Evolutionary conservation across 2,797 vertebrate genomes (phyloP), one percentile per base, ranked within the genome.

Genomic region (Uromys caudimaculatus): DNA sequence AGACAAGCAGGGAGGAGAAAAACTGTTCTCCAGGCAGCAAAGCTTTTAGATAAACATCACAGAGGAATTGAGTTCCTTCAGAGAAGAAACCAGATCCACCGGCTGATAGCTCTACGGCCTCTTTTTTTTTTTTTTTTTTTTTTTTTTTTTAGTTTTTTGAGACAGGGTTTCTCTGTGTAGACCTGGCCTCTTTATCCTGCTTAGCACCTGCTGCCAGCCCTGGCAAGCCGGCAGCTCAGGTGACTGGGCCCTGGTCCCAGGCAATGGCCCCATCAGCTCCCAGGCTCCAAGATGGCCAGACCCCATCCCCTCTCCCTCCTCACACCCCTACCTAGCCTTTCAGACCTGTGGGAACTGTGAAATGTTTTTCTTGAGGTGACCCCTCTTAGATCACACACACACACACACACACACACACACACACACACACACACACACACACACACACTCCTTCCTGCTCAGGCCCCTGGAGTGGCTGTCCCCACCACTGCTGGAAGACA

Each of bases 1-100:
- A 76, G 89, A 96, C 89, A 96, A 89, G 77, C 93, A 94, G 71
- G 67, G 71, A 91, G 90, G 92, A 91, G 77, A 50, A 95, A 96
- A 93, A 76, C 64, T 96, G 89, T 96, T 96, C 94, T 93, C 88
- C 78, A 92, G 67, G 91, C 86, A 96, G 92, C 92, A 95, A 94
- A 96, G 94, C 96, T 89, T 89, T 97, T 97, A 97, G 89, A 96
- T 96, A 98, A 97, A 97, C 84, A 97, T 54, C 38, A 38, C 92
- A 54, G 17, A 92, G 91, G 94, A 97, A 96, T 50, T 83, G 89
- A 60, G 90, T 96, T 96, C 95, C 95, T 97, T 96, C 75, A 89
- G 95, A 95, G 93, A 95, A 93, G 96, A 98, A 97, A 98, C 93
- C 67, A 83, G 97, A 97, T 93, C 96, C 47, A 19, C 47, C 0